Conservation (phyloP, 1,140 invertebrate species). For the Bombus superbus region DNA sequence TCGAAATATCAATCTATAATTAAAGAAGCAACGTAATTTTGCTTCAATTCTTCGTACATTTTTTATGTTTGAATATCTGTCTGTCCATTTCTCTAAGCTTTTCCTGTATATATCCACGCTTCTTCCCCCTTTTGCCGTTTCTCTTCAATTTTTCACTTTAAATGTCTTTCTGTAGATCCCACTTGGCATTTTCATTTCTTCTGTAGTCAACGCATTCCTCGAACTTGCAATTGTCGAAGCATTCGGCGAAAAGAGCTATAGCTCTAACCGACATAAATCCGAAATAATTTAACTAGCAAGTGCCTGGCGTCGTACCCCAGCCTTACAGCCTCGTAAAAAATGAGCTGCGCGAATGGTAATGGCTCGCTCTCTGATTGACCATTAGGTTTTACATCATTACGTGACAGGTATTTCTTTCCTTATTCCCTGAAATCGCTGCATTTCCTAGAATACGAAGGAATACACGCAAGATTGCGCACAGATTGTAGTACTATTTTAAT, state of each 20-base stretch:
- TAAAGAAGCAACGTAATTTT: not conserved
- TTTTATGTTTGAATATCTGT: conserved; percentile 19
- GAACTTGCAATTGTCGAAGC: not conserved
- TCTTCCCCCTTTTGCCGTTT: not conserved
- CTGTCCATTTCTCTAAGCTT: conserved; percentile 33
- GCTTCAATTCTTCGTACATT: not conserved
- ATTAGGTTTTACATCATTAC: conserved; percentile 31
- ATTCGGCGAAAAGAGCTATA: conserved; percentile 15
- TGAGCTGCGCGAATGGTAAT: not conserved
- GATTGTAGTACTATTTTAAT: not conserved
- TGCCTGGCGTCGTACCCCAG: not conserved
- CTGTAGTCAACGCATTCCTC: not conserved
- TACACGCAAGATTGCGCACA: not conserved
- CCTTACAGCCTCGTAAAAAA: conserved; percentile 36
- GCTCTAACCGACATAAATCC: conserved; percentile 53
- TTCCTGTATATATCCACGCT: not conserved
- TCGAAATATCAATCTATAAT: not conserved
- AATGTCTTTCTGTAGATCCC: conserved; percentile 12
- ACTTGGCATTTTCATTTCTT: conserved; percentile 32
- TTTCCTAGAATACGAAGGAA: not conserved
- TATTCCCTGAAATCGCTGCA: not conserved
- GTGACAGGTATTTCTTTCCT: not conserved
- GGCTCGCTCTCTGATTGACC: conserved; percentile 8
- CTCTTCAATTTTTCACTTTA: conserved; percentile 28
- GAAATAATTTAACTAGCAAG: conserved; percentile 51